Conservation (phyloP, 2,888 invertebrate species). For the Antheraea yamamai region DNA sequence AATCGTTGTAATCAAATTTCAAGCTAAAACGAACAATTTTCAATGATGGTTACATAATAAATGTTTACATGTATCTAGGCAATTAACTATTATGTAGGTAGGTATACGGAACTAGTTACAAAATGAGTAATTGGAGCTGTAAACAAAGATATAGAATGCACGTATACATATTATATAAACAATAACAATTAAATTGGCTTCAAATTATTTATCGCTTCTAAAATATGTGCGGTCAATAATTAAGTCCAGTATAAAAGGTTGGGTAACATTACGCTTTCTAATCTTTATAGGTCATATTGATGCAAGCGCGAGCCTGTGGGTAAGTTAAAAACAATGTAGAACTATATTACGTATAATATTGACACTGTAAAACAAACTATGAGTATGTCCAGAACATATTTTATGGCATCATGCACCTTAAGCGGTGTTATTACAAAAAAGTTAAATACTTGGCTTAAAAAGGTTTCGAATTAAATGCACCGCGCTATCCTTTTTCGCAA, state of each 20-base stretch:
- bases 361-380: slow-evolving; percentile 26
- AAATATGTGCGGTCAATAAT: background rate
- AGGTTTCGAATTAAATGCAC: too few relatives aligned
- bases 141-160: background rate
- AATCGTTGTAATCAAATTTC: slow-evolving; percentile 1
- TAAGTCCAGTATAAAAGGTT: background rate
- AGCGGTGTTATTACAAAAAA: too few relatives aligned
- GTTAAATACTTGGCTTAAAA: too few relatives aligned
- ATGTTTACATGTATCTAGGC: slow-evolving; percentile 3
- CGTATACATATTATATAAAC: background rate
- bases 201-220: background rate
- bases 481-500: too few relatives aligned
- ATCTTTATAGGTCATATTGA: background rate
- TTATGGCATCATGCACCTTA: slow-evolving; percentile 35
- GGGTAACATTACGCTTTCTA: background rate
- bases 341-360: slow-evolving; percentile 13
- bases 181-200: background rate
- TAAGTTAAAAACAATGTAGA: too few relatives aligned
- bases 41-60: background rate
- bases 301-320: background rate
- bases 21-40: background rate
- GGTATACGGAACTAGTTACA: slow-evolving; percentile 3
- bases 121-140: background rate
- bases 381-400: slow-evolving; percentile 34
- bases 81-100: background rate